Conservation (phyloP, 1,140 invertebrate genomes). For the Neocloeon triangulifer region DNA sequence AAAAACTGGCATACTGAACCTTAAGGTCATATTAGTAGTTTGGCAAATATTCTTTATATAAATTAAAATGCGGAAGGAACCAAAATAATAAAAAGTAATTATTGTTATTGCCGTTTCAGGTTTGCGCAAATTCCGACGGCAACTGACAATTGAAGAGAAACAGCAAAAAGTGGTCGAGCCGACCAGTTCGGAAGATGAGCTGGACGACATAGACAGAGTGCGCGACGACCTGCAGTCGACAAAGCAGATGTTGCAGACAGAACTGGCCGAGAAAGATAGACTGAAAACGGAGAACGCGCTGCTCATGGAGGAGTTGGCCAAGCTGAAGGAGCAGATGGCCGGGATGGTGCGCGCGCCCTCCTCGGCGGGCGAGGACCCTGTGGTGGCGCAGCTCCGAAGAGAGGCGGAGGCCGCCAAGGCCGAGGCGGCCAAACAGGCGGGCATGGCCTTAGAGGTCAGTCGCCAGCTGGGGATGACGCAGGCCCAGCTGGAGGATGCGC, state of each 20-base stretch:
- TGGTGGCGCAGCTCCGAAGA: slow-evolving; percentile 30
- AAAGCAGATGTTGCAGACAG: slow-evolving; percentile 69
- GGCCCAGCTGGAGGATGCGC: slow-evolving; percentile 54
- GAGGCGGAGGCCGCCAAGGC: slow-evolving; percentile 52
- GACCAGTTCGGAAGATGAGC: slow-evolving; percentile 41
- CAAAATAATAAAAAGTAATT: no score
- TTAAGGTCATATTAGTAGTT: no score
- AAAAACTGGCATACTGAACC: no score
- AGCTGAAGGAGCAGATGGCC: slow-evolving; percentile 15
- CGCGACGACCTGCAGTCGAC: slow-evolving; percentile 75
- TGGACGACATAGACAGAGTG: slow-evolving; percentile 78
- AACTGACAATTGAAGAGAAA: slow-evolving; percentile 73
- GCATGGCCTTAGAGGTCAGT: slow-evolving; percentile 45
- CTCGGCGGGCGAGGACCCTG: not conserved
- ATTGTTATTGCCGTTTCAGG: slow-evolving; percentile 21
- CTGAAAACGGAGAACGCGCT: slow-evolving; percentile 68
- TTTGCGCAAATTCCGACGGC: slow-evolving; percentile 60
- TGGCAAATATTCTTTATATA: no score
- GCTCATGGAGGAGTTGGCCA: slow-evolving; percentile 24
- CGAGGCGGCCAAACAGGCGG: slow-evolving; percentile 53
- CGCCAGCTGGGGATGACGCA: slow-evolving; percentile 52
- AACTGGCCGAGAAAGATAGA: slow-evolving; percentile 65
- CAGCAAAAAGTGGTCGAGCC: slow-evolving; percentile 38
- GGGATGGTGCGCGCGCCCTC: no score
- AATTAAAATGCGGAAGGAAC: no score